phyloP scores from a whole-genome alignment of 2,888 invertebrate species.

The Drosophila nr. perissopoda region DNA sequence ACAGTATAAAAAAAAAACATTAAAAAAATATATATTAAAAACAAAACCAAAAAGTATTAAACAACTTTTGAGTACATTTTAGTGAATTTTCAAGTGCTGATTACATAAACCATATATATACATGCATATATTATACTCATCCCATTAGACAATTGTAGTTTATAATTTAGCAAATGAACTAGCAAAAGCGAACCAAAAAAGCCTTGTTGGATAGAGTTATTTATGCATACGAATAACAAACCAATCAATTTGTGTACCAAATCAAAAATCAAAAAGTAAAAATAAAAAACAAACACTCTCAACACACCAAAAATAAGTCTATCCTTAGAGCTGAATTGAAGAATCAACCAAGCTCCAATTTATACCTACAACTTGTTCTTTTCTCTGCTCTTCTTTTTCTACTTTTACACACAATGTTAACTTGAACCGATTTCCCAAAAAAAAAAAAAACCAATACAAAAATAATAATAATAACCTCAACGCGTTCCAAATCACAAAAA shows the following conservation, averaged over 20 bases:
- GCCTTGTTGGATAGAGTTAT: slow-evolving; percentile 63
- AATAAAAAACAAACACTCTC: background rate
- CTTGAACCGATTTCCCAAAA: slow-evolving; percentile 19
- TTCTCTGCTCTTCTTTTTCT: slow-evolving; percentile 82
- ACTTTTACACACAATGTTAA: slow-evolving; percentile 52
- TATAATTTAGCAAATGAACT: slow-evolving; percentile 59
- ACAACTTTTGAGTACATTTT: slow-evolving; percentile 63
- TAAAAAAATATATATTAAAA: slow-evolving; percentile 27
- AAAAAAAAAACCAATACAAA: background rate
- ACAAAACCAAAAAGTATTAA: slow-evolving; percentile 26
- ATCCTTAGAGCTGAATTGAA: slow-evolving; percentile 53
- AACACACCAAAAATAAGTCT: slow-evolving; percentile 51
- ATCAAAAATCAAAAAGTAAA: slow-evolving; percentile 2
- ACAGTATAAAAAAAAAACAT: slow-evolving; percentile 34
- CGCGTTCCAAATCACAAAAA: slow-evolving; percentile 29
- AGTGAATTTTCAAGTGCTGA: slow-evolving; percentile 80
- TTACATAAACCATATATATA: slow-evolving; percentile 62
- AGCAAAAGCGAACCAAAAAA: slow-evolving; percentile 38
- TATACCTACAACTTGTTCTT: slow-evolving; percentile 76
- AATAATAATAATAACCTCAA: slow-evolving; percentile 9
- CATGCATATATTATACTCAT: slow-evolving; percentile 65
- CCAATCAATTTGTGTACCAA: slow-evolving; percentile 17
- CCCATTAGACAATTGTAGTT: slow-evolving; percentile 70
- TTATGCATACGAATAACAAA: slow-evolving; percentile 29
- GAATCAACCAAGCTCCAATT: slow-evolving; percentile 49